Base-by-base conservation (phyloP, 2,113 vertebrate species). In the Ranitomeya imitator region DNA sequence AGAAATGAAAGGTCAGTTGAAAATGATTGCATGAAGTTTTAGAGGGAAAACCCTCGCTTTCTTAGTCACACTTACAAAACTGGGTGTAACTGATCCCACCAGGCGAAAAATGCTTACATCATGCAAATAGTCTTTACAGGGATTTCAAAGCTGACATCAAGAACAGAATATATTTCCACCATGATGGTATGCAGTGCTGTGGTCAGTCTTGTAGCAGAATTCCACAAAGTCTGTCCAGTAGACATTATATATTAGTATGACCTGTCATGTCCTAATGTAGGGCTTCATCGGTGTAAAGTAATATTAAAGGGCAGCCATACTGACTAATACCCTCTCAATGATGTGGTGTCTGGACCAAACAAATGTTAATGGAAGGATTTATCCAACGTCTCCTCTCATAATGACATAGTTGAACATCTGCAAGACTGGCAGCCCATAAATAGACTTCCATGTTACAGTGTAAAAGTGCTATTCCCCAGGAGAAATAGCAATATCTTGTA, bases 401-500 rank as follows among this genome's bases (percentile, higher is more conserved):
- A 89, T 91, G 23, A 65, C 51, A 59, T 91, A 91, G 92, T 87
- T 90, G 91, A 89, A 92, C 92, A 90, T 93, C 92, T 89, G 92
- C 90, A 91, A 94, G 92, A 89, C 21, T 89, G 92, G 92, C 90
- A 92, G 87, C 89, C 37, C 90, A 90, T 91, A 94, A 94, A 93
- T 90, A 93, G 92, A 94, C 92, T 93, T 92, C 91, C 91, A 93
- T 93, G 95, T 95, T 95, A 94, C 45, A 93, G 93, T 90, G 91
- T 93, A 92, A 93, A 92, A 93, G 90, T 92, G 93, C 91, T 69
- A 89, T 91, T 93, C 92, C 90, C 91, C 90, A 88, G 88, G 90
- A 91, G 78, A 93, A 92, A 93, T 85, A 93, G 93, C 91, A 93
- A 92, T 89, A 82, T 92, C 92, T 90, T 92, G 88, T 91, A 88